Conservation (phyloP, 2,113 vertebrate species). For the Gulo gulo region DNA sequence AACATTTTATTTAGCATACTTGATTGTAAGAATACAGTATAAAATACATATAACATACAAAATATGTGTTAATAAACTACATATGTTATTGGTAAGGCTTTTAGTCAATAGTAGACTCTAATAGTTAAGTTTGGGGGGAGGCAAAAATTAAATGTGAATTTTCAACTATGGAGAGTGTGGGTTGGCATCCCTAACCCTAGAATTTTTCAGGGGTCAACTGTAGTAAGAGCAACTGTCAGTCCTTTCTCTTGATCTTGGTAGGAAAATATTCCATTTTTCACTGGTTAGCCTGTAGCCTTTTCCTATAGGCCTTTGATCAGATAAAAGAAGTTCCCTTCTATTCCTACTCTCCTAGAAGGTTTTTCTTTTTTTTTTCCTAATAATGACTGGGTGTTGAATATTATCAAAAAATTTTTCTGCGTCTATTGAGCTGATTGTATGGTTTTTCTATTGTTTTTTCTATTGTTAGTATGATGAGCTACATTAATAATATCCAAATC, state of each 20-base stretch:
- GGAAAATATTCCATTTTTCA: too few species aligned
- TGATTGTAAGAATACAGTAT: neutral
- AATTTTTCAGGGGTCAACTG: neutral
- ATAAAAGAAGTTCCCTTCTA: neutral
- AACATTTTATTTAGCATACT: neutral
- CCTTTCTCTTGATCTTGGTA: neutral
- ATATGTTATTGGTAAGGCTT: neutral
- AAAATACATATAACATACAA: neutral
- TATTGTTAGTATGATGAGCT: neutral
- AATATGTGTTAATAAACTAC: neutral
- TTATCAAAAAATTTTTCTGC: neutral
- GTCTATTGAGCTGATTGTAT: neutral
- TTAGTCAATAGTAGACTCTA: neutral
- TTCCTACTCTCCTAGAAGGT: neutral
- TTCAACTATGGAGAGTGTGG: neutral
- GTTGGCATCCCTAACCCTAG: neutral
- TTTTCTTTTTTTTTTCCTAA: neutral
- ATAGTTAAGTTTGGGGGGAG: neutral
- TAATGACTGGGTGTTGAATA: neutral
- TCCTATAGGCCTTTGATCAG: neutral
- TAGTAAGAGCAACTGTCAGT: neutral
- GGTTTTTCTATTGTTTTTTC: neutral
- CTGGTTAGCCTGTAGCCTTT: neutral
- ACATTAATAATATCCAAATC: neutral
- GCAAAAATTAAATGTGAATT: neutral